Evolutionary conservation across 2,888 invertebrate species (phyloP).

Genomic region (Rambutsinella grinnellia): DNA sequence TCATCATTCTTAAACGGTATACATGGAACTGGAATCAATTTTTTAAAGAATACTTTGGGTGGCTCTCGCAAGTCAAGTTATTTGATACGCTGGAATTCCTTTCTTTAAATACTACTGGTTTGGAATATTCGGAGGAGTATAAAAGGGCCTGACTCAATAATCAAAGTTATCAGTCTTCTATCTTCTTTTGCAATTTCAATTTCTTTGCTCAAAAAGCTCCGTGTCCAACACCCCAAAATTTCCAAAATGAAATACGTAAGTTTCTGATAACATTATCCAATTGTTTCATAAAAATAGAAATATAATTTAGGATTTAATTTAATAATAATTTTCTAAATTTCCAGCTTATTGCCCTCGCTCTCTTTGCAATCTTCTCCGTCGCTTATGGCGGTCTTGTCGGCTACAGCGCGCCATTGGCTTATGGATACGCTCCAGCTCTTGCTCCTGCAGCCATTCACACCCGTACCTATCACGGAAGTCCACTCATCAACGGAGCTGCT

Average conservation of each 20-base stretch:
- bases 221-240: not conserved
- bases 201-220: too few species aligned
- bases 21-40: not conserved
- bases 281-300: too few species aligned
- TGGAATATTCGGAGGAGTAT: too few species aligned
- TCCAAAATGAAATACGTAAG: not conserved
- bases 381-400: constrained; percentile 23
- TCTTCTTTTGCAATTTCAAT: too few species aligned
- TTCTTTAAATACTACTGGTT: too few species aligned
- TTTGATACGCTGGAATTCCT: not conserved
- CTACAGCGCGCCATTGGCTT: not conserved
- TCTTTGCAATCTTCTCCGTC: constrained; percentile 36
- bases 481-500: constrained; percentile 32
- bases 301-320: not conserved
- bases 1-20: not conserved
- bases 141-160: not conserved
- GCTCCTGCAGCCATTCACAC: constrained; percentile 24
- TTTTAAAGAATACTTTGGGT: not conserved
- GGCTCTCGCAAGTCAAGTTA: not conserved
- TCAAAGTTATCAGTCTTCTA: not conserved
- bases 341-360: constrained; percentile 24
- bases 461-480: constrained; percentile 30
- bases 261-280: too few species aligned
- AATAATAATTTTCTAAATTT: not conserved
- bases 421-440: not conserved